phyloP scores from a whole-genome alignment of 2,888 invertebrate species.

The Trypoxylon attenuatum region DNA sequence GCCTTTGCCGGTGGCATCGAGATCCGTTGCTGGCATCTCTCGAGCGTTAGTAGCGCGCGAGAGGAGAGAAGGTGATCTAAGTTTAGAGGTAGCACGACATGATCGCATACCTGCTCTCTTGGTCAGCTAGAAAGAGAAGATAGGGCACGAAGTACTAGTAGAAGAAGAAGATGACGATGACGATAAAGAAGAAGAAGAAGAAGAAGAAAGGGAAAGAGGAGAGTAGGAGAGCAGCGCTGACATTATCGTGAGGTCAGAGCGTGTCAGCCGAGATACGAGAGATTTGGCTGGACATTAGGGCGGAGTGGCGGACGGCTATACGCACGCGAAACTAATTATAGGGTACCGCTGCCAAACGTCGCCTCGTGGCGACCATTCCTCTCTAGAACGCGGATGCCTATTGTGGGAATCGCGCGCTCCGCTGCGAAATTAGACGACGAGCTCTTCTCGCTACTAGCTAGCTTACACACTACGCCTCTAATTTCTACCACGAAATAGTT shows the following conservation, averaged over 20 bases:
- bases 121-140: no score
- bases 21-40: no score
- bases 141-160: no score
- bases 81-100: conserved; percentile 62
- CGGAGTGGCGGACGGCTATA: background rate
- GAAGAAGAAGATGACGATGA: no score
- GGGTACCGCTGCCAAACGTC: conserved; percentile 11
- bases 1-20: no score
- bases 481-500: no score
- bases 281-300: conserved; percentile 43
- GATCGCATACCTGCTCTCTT: conserved; percentile 61
- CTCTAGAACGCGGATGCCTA: background rate
- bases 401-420: background rate
- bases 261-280: conserved; percentile 56
- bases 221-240: no score
- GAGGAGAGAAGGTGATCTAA: conserved; percentile 52
- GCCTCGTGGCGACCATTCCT: background rate
- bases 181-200: no score
- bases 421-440: no score
- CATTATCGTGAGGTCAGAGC: conserved; percentile 69
- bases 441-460: background rate
- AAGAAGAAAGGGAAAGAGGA: no score
- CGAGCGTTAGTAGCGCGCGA: background rate
- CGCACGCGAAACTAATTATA: conserved; percentile 28
- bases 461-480: no score